Conservation (phyloP, 2,888 invertebrate species). For the Limnephilus lunatus region DNA sequence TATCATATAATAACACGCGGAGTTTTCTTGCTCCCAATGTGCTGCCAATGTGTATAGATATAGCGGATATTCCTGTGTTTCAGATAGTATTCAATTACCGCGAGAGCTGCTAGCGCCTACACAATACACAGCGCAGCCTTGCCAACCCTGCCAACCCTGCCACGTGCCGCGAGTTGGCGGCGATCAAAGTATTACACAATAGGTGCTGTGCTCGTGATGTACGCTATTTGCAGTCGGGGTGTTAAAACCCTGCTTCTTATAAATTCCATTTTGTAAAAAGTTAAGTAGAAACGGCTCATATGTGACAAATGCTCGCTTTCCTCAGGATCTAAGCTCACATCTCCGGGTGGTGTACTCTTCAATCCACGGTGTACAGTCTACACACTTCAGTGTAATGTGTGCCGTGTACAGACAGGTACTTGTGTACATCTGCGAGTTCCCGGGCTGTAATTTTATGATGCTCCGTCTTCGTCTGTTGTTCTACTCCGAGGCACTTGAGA, state of each 20-base stretch:
- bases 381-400: not conserved
- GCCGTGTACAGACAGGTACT: not conserved
- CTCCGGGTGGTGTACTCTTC: not conserved
- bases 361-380: not conserved
- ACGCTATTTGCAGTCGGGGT: not conserved
- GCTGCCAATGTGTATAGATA: no score
- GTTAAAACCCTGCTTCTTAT: not conserved
- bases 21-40: conserved; percentile 48
- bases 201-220: not conserved
- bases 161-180: not conserved
- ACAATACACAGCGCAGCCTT: conserved; percentile 12
- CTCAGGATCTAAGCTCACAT: not conserved
- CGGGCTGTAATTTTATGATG: not conserved
- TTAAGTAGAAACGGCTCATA: not conserved
- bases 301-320: not conserved
- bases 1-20: conserved; percentile 54
- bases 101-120: not conserved
- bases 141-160: not conserved
- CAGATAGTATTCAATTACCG: conserved; percentile 54
- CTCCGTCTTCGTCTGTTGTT: not conserved
- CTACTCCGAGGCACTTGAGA: not conserved
- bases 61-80: conserved; percentile 24
- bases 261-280: not conserved
- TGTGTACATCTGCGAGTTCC: not conserved
- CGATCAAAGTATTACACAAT: conserved; percentile 35